Evolutionary conservation across 2,797 vertebrate species (phyloP).

Genomic region (Chaetodon trifasciatus): DNA sequence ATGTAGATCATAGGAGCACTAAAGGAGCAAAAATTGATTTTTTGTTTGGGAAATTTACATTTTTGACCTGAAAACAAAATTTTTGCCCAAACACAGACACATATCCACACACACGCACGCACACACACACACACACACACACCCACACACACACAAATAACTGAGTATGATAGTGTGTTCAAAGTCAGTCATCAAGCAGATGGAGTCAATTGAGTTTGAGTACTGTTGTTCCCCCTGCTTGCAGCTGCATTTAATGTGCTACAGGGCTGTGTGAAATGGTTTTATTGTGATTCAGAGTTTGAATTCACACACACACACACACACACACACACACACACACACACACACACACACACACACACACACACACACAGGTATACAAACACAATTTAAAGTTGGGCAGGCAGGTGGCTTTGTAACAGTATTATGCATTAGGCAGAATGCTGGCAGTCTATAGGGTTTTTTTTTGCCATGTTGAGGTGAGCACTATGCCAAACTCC

Average conservation of each 20-base stretch:
- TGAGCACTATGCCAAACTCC: neutral
- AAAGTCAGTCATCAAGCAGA: slow-evolving; percentile 52
- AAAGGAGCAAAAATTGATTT: neutral
- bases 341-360: neutral
- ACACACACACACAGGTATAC: slow-evolving; percentile 9
- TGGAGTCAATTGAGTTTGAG: slow-evolving; percentile 38
- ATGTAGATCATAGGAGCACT: neutral
- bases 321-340: slow-evolving; percentile 17
- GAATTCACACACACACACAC: slow-evolving; percentile 9
- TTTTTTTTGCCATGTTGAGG: slow-evolving; percentile 30
- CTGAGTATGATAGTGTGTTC: slow-evolving; percentile 24
- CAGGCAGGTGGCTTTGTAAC: slow-evolving; percentile 50
- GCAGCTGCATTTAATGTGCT: slow-evolving; percentile 46
- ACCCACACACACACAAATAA: slow-evolving; percentile 9
- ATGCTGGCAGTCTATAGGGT: slow-evolving; percentile 1
- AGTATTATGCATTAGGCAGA: slow-evolving; percentile 56
- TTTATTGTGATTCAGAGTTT: slow-evolving; percentile 43
- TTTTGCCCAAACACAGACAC: neutral
- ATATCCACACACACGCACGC: neutral
- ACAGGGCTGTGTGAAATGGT: slow-evolving; percentile 30
- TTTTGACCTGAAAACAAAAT: neutral
- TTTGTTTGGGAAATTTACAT: neutral
- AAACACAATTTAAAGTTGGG: slow-evolving; percentile 29
- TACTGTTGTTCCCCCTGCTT: slow-evolving; percentile 11
- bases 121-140: neutral